Base-by-base conservation (phyloP, 2,113 vertebrate genomes). In the Phalacrocorax aristotelis region DNA sequence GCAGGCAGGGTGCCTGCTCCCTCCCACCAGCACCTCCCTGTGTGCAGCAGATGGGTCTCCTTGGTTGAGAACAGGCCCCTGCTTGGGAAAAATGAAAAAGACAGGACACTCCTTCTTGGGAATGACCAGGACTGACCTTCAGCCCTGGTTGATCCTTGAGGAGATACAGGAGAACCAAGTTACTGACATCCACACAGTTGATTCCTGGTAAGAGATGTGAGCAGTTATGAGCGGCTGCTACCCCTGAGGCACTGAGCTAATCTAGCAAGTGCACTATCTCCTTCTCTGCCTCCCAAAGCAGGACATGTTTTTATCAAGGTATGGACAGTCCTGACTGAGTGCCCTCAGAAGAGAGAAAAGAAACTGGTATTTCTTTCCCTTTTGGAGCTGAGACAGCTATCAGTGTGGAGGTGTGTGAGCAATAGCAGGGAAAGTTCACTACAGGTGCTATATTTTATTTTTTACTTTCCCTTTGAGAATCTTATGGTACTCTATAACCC, bases 111-210 rank as follows among this genome's bases (percentile, higher is more conserved):
- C 44, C 22, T 40, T 49, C 36, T 68, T 62, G 42, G 27, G 20
- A 62, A 30, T 30, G 44, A 11, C 20, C 3, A 2, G 46, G 17
- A 19, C 14, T 55, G 65, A 18, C 46, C 22, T 34, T 54, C 38
- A 71, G n/a, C 32, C 11, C 20, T 69, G 14, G 5, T 0, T 80
- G 51, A 26, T 87, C 15, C 40, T 26, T 57, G 36, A 54, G 58
- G 52, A 69, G 70, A 10, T 42, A 19, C 3, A 51, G 27, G 26
- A 62, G 36, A 71, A 3, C 6, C 15, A 58, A 58, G 51, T 22
- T 74, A 4, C 12, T 10, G 9, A 4, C 15, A n/a, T 8, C 7
- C 8, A 13, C 5, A 6, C 1, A 2, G 36, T 16, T 62, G 57
- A 6, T 57, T 74, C 27, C n/a, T 54, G 23, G 5, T 40, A 14